Evolutionary conservation across 2,113 vertebrate genomes (phyloP), one percentile per base, ranked within the genome.

Genomic region (Catagonus wagneri): DNA sequence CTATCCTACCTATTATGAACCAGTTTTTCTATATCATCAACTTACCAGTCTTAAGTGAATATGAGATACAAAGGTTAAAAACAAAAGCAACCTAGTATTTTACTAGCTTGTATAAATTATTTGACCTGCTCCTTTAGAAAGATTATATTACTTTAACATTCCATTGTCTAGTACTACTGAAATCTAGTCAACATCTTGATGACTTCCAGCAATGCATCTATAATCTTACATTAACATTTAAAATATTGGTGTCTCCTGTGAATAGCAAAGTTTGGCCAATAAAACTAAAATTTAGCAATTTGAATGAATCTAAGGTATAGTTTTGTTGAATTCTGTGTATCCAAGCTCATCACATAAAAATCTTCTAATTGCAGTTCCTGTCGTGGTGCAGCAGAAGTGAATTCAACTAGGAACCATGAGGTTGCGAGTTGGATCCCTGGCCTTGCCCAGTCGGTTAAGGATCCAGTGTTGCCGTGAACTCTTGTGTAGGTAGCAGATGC

Each of bases 41-140:
- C 54, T 91, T 81, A 52, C 16, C 60, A 17, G 14, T 86, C 14
- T 89, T 83, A 75, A 76, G 80, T 80, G 92, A 32, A 79, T 27
- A 83, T 61, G 44, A 74, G 23, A 58, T n/a, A 88, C 83, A 83
- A 29, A 54, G 75, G 75, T 78, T 78, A 79, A 91, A 75, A n/a
- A 93, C 25, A 54, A 83, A 83, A 87, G 34, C 84, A 92, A 52
- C 25, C 16, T 76, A 71, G 6, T 85, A 44, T 80, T 91, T 96
- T 60, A 83, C 22, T 60, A 93, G 56, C 25, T 79, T 83, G 29
- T 44, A 32, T 78, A 87, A 78, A 78, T 79, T 58, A 54, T n/a
- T 83, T 93, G 44, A 79, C 25, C 91, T 84, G 44, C 50, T 9
- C 58, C 19, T 58, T 69, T 15, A 71, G 68, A 89, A 90, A 87